Evolutionary conservation across 1,140 invertebrate species (phyloP), one percentile per base, ranked within the genome.

Genomic region (Eriocheir sinensis): DNA sequence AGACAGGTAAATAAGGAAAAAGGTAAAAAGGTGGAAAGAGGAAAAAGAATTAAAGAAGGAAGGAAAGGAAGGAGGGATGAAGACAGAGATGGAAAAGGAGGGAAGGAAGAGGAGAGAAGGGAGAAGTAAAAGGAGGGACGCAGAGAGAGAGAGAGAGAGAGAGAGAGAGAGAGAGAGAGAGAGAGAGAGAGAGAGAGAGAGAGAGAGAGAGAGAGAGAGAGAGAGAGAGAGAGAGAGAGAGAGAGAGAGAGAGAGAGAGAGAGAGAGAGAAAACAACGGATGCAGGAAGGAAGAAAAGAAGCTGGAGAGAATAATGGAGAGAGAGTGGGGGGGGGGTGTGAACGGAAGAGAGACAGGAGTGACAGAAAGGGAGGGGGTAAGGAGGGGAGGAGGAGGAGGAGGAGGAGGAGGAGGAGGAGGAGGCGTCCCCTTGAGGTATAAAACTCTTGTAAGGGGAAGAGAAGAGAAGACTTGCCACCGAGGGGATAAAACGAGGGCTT

Each of bases 221-320:
- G 34, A 89, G 86, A 89, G 15, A 88, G 85, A 88, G 34, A 88
- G 85, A 88, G 34, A 88, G 85, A 88, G 34, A 88, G 85, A 89
- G 34, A 44, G 15, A 86, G 32, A 88, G 34, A 88, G 34, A 30
- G 8, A 4, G 34, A 30, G 12, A 89, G 34, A 44, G 15, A 86
- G 32, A 88, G 34, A 88, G 34, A 30, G 8, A 4, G 34, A 30
- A 38, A 36, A 41, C 21, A 36, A 0, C 8, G 8, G 21, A 30
- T 86, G 36, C 41, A 86, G 27, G 40, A 30, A 89, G 41, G 15
- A 27, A 0, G 44, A 9, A 3, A 36, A 32, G n/a, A 0, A 44
- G 0, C 40, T 89, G 40, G 86, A 89, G 8, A 8, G n/a, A 38
- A 93, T 72, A 93, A 86, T 89, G 86, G 93, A 86, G 86, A 72